Base-by-base conservation (phyloP, 2,113 vertebrate species). In the Pseudopodoces humilis region DNA sequence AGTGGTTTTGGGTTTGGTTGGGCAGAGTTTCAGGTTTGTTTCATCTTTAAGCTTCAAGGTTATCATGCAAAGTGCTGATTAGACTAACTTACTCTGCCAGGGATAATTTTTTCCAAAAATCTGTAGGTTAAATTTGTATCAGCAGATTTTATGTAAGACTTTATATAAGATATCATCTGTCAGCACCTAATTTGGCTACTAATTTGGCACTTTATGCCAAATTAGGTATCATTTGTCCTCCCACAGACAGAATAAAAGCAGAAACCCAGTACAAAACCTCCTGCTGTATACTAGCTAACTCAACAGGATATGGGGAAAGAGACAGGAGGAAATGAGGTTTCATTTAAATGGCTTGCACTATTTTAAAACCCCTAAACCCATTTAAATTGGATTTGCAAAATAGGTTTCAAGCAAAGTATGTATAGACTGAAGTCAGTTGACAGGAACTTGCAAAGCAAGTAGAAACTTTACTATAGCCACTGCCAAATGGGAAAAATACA, bases 191-290 rank as follows among this genome's bases (percentile, higher is more conserved):
- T 43, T 43, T 43, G 43, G 43, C 43, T 43, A 43, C 43, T 43
- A 43, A 43, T 43, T 43, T 43, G 43, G 43, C 11, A n/a, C 49
- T 87, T 79, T n/a, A 82, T 62, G 43, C 39, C 44, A 85, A 39
- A 65, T 11, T 68, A 17, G 41, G 17, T 90, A 77, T 90, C 70
- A 72, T 91, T 87, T 94, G 53, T 72, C 82, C 70, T 92, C 50
- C 67, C 58, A 76, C 17, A 44, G 22, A 64, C 6, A 44, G 49
- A 76, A 72, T 46, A 80, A 72, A 65, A 86, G 41, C 53, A 69
- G 31, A 92, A 93, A 93, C 70, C 11, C 11, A 43, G 39, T 43
- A 77, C 27, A 79, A 86, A 80, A 39, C 8, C 9, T 53, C 11
- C 33, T 33, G 27, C 15, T 60, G 11, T 17, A 16, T 24, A 62